phyloP scores from a whole-genome alignment of 2,888 invertebrate genomes.

The Ernsta delagoae region DNA sequence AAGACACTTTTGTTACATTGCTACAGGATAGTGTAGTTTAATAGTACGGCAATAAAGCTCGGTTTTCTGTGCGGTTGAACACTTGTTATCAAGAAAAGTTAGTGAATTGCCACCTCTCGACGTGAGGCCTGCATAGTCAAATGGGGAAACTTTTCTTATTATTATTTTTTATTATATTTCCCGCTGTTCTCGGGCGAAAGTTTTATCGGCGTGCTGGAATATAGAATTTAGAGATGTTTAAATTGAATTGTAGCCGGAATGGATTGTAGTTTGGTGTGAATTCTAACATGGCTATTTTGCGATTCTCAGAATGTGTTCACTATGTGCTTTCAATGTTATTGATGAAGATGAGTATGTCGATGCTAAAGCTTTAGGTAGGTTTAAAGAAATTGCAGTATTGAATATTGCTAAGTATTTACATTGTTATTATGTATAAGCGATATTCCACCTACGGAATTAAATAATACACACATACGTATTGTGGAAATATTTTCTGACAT shows the following conservation, averaged over 20 bases:
- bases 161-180: slow-evolving; percentile 80
- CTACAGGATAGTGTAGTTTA: slow-evolving; percentile 11
- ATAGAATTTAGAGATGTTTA: slow-evolving; percentile 34
- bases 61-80: not conserved
- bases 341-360: too few relatives aligned
- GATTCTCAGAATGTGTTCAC: too few relatives aligned
- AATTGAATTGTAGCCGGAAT: slow-evolving; percentile 33
- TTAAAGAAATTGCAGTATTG: too few relatives aligned
- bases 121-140: slow-evolving; percentile 63
- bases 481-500: too few relatives aligned
- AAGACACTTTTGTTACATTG: slow-evolving; percentile 40
- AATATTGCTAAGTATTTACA: too few relatives aligned
- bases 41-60: slow-evolving; percentile 1
- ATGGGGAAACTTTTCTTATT: slow-evolving; percentile 83
- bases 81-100: slow-evolving; percentile 53
- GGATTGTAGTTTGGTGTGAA: slow-evolving; percentile 19
- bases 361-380: too few relatives aligned
- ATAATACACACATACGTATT: too few relatives aligned
- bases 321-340: slow-evolving; percentile 7
- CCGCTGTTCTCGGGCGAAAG: slow-evolving; percentile 60
- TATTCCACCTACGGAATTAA: too few relatives aligned
- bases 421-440: too few relatives aligned
- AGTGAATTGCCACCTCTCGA: slow-evolving; percentile 64
- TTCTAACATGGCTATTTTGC: not conserved
- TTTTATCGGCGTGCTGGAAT: slow-evolving; percentile 49